A percentile compares a stretch with the other conserved stretches of the same genome.
Conservation (phyloP, 23 tunicate species). For the Halocynthia roretzi region DNA sequence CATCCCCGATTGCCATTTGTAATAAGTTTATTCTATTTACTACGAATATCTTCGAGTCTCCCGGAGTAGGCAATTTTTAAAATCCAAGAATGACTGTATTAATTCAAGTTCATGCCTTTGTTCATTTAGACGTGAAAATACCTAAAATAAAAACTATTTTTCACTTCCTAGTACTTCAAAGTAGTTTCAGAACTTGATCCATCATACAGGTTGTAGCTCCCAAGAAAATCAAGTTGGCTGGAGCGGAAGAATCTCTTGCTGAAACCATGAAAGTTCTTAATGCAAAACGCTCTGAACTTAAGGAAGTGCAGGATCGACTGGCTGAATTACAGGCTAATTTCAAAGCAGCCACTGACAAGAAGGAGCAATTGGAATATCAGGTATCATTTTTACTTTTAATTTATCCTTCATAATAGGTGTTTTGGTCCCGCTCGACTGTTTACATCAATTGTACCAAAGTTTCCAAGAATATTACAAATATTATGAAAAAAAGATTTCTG, state of each 20-base stretch:
- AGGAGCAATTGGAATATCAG: slow-evolving; percentile 92
- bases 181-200: too few relatives aligned
- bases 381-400: slow-evolving; percentile 15
- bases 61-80: background rate
- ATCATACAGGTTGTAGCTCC: slow-evolving; percentile 88
- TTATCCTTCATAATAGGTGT: background rate
- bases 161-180: background rate
- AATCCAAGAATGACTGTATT: background rate
- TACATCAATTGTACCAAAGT: background rate
- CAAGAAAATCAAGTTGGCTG: slow-evolving; percentile 88
- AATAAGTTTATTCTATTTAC: too few relatives aligned
- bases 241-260: slow-evolving; percentile 68
- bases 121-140: background rate
- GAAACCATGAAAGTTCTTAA: slow-evolving; percentile 71
- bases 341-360: slow-evolving; percentile 93
- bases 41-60: too few relatives aligned
- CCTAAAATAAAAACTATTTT: background rate
- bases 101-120: background rate
- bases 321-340: slow-evolving; percentile 81
- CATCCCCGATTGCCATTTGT: too few relatives aligned
- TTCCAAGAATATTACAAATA: background rate
- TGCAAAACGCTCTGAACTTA: slow-evolving; percentile 91
- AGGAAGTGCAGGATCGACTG: slow-evolving; percentile 92
- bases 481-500: background rate
- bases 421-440: background rate